Evolutionary conservation across 2,888 invertebrate genomes (phyloP), one percentile per base, ranked within the genome.

Genomic region (Sthenelais limicola): DNA sequence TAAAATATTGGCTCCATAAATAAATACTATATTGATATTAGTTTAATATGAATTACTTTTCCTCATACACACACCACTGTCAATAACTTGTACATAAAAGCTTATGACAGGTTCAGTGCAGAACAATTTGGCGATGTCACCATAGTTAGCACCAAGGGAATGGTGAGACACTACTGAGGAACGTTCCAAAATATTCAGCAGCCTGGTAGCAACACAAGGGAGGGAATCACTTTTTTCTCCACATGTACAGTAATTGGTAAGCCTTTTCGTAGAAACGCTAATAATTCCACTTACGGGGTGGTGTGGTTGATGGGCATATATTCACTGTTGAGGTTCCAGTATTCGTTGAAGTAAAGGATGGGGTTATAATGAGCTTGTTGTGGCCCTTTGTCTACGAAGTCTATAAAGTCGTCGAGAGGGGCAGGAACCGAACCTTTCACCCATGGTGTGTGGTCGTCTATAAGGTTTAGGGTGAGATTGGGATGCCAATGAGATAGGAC

Each of bases 401-500:
- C n/a, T n/a, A n/a, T 87, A 91, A 91, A 96, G 84, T 97, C 95
- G 89, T 97, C 95, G 33, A 98, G 89, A 2, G 98, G 97, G 49
- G 94, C 92, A 1, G 98, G 97, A 0, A 98, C 93, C 81, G 92
- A 91, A 9, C 97, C 98, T 82, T 92, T 92, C 33, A 93, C 91
- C 98, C 98, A 99, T 78, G 93, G 92, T 0, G 97, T 97, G 88
- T 97, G 96, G 89, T 99, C 99, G 68, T 94, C 94, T 1, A 99
- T 93, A 67, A 99, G 87, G 89, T 96, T 98, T 68, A 99, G 90
- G 0, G 99, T 99, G 82, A 99, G 88, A 89, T 99, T 99, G 3
- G 98, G 97, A 91, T 99, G 99, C 98, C 99, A 99, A 88, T 98
- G 98, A 1, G 98, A 97, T 0, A 98, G 90, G 73, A 98, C 93